These are phyloP conservation scores for Heliconius sara DNA, from an alignment of 2,888 invertebrate species.

Conservation along the genomic window DNA sequence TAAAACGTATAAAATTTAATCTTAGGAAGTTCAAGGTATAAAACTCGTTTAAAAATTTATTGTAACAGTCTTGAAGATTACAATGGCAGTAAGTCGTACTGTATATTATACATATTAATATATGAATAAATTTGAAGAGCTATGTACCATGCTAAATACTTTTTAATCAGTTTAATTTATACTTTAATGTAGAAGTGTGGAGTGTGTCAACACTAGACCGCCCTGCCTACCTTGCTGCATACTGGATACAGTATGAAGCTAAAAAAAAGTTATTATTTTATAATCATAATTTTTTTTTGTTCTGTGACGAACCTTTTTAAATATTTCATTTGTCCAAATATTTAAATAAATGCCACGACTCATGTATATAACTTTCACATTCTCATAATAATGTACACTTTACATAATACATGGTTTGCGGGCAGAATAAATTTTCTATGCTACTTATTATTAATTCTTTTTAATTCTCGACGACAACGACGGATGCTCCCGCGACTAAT, in stretches of 20 bases:
- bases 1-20: too few relatives aligned
- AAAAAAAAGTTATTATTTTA: background rate
- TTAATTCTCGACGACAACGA: constrained; percentile 20
- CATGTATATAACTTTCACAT: constrained; percentile 36
- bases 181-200: background rate
- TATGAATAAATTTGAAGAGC: background rate
- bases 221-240: too few relatives aligned
- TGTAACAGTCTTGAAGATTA: background rate
- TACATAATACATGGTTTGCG: constrained; percentile 35
- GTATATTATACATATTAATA: background rate
- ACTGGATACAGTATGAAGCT: too few relatives aligned
- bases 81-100: background rate
- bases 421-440: constrained; percentile 32
- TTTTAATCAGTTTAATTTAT: background rate
- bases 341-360: constrained; percentile 28
- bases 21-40: background rate
- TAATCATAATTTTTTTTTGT: background rate
- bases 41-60: background rate
- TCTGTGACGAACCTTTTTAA: constrained; percentile 18
- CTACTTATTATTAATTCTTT: constrained; percentile 31
- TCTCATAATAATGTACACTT: constrained; percentile 37
- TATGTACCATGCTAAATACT: background rate
- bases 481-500: constrained; percentile 27
- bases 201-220: too few relatives aligned
- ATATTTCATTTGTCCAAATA: constrained; percentile 28